Evolutionary conservation across 1,140 invertebrate genomes (phyloP).

Genomic region (Coelopa frigida): DNA sequence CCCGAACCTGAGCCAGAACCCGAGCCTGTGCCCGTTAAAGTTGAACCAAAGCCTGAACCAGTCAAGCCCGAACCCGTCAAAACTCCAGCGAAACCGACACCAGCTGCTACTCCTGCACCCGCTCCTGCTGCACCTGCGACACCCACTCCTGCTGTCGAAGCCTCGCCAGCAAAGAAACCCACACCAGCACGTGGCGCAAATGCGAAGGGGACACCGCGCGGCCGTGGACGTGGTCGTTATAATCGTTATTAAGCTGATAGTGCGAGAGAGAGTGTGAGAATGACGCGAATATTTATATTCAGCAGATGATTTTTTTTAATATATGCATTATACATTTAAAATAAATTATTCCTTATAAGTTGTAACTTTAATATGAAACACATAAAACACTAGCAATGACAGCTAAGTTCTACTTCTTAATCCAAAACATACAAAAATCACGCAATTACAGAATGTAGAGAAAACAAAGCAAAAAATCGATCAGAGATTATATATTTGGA

Average conservation of each 20-base stretch:
- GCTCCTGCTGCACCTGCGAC: constrained; percentile 2
- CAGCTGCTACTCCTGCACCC: constrained; percentile 11
- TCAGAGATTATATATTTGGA: no score
- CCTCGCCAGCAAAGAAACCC: constrained; percentile 30
- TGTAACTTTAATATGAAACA: background rate
- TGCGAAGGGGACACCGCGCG: constrained; percentile 33
- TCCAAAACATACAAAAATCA: no score
- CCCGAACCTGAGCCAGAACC: constrained; percentile 18
- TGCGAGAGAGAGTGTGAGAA: constrained; percentile 1
- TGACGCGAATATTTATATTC: constrained; percentile 11
- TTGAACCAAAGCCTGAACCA: constrained; percentile 12
- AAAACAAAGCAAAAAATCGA: no score
- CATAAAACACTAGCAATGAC: background rate
- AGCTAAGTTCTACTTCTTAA: background rate
- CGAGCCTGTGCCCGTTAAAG: constrained; percentile 20
- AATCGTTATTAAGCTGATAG: constrained; percentile 30
- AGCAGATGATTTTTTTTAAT: constrained; percentile 7
- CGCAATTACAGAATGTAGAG: no score
- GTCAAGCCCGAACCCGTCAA: constrained; percentile 17
- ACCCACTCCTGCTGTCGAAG: constrained; percentile 12
- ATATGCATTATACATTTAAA: background rate
- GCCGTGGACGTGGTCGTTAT: constrained; percentile 39
- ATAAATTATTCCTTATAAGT: constrained; percentile 1
- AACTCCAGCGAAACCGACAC: constrained; percentile 10
- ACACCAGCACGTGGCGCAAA: constrained; percentile 20